Conservation (phyloP, 35 echinoderm and acorn worm species). For the Holothuria glaberrima region DNA sequence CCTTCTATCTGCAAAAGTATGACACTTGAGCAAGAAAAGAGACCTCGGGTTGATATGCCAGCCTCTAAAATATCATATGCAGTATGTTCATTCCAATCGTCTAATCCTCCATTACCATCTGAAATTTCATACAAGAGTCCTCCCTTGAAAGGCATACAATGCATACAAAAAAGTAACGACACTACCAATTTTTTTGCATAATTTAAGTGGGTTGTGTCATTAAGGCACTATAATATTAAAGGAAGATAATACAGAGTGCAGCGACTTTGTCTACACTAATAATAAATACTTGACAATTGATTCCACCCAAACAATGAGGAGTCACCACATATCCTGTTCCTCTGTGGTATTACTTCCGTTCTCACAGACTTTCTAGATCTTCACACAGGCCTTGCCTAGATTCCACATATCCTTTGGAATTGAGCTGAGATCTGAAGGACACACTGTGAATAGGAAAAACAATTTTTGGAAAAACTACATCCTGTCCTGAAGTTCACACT, state of each 20-base stretch:
- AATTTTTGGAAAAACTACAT: background rate
- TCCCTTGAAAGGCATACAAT: too few species aligned
- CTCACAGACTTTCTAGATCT: conserved; percentile 14
- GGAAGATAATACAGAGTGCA: too few species aligned
- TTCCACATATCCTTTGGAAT: conserved; percentile 41
- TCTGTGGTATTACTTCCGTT: conserved; percentile 20
- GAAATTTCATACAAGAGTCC: too few species aligned
- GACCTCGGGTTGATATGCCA: too few species aligned
- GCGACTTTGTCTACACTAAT: conserved; percentile 11
- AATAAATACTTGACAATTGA: conserved; percentile 42
- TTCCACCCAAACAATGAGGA: background rate
- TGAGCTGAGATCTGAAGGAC: conserved; percentile 29
- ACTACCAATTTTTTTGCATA: too few species aligned
- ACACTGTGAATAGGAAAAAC: conserved; percentile 16
- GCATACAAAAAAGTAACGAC: too few species aligned
- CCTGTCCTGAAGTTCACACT: background rate
- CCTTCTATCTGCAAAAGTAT: too few species aligned
- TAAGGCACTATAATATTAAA: background rate
- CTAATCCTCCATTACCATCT: too few species aligned
- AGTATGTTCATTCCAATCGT: too few species aligned
- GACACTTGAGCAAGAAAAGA: too few species aligned
- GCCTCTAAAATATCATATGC: too few species aligned
- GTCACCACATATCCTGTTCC: conserved; percentile 20
- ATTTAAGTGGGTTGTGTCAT: too few species aligned
- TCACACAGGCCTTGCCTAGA: conserved; percentile 45